Evolutionary conservation across 2,888 invertebrate genomes (phyloP).

Genomic region (Barypeithes pellucidus): DNA sequence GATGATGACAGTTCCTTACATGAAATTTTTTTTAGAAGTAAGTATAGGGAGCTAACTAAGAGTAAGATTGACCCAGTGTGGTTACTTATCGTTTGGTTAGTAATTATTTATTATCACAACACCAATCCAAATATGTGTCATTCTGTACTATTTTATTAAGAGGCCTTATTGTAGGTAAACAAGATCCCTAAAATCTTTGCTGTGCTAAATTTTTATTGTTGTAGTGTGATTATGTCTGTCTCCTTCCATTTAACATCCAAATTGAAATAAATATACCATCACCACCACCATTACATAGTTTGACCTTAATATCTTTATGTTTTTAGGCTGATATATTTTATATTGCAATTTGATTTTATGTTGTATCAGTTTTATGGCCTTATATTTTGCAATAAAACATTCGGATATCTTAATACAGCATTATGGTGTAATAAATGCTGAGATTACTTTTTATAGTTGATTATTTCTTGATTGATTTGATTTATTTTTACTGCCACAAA

Average conservation of each 20-base stretch:
- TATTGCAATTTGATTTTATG: background rate
- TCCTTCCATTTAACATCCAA: background rate
- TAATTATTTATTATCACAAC: no score
- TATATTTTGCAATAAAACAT: background rate
- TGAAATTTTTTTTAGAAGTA: slow-evolving; percentile 60
- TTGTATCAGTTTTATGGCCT: background rate
- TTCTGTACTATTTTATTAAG: no score
- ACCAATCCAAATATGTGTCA: no score
- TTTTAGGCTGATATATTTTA: background rate
- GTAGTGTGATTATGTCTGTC: background rate
- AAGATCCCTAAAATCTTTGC: no score
- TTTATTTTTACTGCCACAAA: slow-evolving; percentile 10
- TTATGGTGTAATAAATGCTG: slow-evolving; percentile 1
- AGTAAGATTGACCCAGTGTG: no score
- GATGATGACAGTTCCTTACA: slow-evolving; percentile 57
- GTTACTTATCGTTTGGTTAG: no score
- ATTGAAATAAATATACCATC: background rate
- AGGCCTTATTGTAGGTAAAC: no score
- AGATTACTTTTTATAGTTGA: slow-evolving; percentile 7
- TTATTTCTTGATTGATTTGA: background rate
- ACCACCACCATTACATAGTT: background rate
- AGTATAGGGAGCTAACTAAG: slow-evolving; percentile 38
- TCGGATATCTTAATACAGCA: background rate
- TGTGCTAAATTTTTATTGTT: no score
- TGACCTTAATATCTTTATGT: slow-evolving; percentile 6